Evolutionary conservation across 2,888 invertebrate species (phyloP), one percentile per base, ranked within the genome.

Genomic region (Bedellia somnulentella): DNA sequence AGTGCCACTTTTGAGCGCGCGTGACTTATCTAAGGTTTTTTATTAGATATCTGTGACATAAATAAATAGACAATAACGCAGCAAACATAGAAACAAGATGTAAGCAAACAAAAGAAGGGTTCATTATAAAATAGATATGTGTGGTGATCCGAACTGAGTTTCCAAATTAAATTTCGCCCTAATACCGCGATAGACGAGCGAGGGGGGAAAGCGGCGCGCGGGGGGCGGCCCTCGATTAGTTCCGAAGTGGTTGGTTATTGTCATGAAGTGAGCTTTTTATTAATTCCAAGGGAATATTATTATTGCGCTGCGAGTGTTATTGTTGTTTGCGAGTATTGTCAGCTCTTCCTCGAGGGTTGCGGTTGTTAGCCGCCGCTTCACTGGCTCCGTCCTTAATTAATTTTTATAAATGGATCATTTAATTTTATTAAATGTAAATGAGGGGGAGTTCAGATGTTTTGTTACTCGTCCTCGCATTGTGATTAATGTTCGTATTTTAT

Each of bases 361-460:
- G 55, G 56, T 50, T 52, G 54, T 51, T 51, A 55, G 50, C 57
- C 52, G 50, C 52, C 71, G 75, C 59, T 63, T 57, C 71, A 70
- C 60, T 67, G 75, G 55, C 46, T 61, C 58, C 55, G 58, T 67
- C 60, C 53, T 73, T 75, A 75, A 73, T 75, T 75, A 75, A 68
- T 73, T 67, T 71, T 59, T 62, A 46, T 67, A 70, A 73, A 73
- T 70, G 75, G 57, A 70, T 75, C 73, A 75, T 75, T 73, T 73
- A 75, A 73, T 75, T 73, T 73, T 54, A 75, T 71, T 67, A 67
- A 71, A 71, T 75, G 62, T 62, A 73, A 75, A 73, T 71, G 55
- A 66, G 61, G 62, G 67, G 70, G 61, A 60, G 60, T 49, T 42
- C 42, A 21, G 21, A 21, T 27, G 52, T 48, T 51, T 49, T 49